A percentile compares a stretch with the other conserved stretches of the same genome.
These are phyloP conservation scores for Gyrodactylus salaris DNA, from an alignment of 1,140 invertebrate species.

Conservation along the genomic window DNA sequence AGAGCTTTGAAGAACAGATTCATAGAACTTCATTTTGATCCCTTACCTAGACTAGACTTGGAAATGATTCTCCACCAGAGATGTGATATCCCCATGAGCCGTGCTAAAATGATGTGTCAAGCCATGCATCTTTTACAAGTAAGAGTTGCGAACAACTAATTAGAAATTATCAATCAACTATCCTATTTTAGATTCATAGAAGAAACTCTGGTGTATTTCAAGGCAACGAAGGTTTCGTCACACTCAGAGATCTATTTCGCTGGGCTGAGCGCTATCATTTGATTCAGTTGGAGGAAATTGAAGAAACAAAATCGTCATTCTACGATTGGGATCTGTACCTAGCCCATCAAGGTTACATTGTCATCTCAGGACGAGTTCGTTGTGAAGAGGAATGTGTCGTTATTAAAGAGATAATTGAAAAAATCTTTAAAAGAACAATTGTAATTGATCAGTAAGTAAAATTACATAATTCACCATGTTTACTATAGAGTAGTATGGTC, in stretches of 20 bases:
- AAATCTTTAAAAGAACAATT: conserved; percentile 36
- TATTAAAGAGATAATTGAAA: conserved; percentile 42
- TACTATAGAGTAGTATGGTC: no score
- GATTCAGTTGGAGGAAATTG: conserved; percentile 9
- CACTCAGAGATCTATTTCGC: conserved; percentile 65
- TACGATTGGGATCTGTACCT: conserved; percentile 92
- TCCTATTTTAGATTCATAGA: conserved; percentile 35
- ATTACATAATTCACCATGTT: no score
- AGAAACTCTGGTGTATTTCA: conserved; percentile 52
- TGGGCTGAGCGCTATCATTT: conserved; percentile 64
- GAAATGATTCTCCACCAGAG: conserved; percentile 36
- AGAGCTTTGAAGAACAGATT: conserved; percentile 85
- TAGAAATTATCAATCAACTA: no score
- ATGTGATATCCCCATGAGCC: background rate
- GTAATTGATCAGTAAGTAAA: conserved; percentile 11
- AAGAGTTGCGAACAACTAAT: no score
- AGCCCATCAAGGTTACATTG: conserved; percentile 66
- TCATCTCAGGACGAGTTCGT: conserved; percentile 66
- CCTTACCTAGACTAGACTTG: conserved; percentile 54
- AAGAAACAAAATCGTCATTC: conserved; percentile 16
- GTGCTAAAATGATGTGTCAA: background rate
- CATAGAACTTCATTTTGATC: conserved; percentile 77
- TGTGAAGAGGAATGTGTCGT: conserved; percentile 33
- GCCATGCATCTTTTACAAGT: conserved; percentile 9
- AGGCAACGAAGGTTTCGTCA: conserved; percentile 73